These are phyloP conservation scores for Dipodomys ordii DNA, from an alignment of 2,113 vertebrate species.

Conservation along the genomic window DNA sequence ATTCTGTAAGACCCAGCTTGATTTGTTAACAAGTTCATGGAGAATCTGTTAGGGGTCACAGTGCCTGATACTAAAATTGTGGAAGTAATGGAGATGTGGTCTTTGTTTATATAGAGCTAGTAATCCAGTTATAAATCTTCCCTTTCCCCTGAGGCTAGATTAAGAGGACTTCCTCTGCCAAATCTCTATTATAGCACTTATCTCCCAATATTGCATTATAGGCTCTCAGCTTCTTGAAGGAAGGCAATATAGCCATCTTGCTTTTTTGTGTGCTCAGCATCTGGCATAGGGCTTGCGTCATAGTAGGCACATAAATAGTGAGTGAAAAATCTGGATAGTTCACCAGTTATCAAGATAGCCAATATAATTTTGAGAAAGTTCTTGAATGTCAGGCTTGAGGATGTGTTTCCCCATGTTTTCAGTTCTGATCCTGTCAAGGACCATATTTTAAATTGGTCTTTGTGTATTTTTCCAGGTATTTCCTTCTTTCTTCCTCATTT, in stretches of 20 bases:
- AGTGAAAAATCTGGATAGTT: not conserved
- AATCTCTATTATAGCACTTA: not conserved
- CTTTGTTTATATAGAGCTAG: not conserved
- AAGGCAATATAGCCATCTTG: not conserved
- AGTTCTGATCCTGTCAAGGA: not conserved
- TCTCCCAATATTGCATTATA: not conserved
- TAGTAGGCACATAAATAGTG: not conserved
- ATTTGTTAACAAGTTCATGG: not conserved
- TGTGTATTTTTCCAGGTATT: not conserved
- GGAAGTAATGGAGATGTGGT: not conserved
- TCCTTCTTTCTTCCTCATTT: not conserved
- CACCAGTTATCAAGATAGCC: not conserved
- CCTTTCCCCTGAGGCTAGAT: not conserved
- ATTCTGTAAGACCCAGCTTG: not conserved
- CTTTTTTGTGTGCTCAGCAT: not conserved
- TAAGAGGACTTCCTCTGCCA: not conserved
- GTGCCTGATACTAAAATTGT: not conserved
- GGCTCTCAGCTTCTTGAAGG: not conserved
- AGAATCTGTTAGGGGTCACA: not conserved
- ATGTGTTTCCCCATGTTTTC: not conserved
- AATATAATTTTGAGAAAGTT: not conserved
- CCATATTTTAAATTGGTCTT: constrained; percentile 18
- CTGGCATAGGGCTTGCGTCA: not conserved
- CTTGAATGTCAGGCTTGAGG: not conserved
- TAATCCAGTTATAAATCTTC: not conserved